phyloP scores from a whole-genome alignment of 1,140 invertebrate species.

The Drosophila nigromelanica region DNA sequence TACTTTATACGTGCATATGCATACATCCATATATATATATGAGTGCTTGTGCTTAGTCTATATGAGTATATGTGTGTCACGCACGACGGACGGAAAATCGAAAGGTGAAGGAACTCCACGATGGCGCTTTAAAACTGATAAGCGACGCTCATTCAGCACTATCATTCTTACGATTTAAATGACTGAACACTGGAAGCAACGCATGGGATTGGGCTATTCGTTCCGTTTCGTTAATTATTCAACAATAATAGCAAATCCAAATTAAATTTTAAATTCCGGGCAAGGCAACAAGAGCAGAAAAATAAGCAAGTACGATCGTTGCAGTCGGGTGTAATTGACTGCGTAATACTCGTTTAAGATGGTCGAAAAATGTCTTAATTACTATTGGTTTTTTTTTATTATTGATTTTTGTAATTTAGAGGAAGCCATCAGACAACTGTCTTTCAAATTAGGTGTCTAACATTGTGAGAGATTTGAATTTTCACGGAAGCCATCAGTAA shows the following conservation, averaged over 20 bases:
- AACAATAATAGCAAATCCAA: conserved; percentile 34
- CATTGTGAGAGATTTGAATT: too few species aligned
- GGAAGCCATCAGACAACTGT: too few species aligned
- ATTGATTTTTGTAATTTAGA: too few species aligned
- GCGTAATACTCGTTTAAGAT: too few species aligned
- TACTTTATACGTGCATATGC: conserved; percentile 6
- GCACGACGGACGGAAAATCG: conserved; percentile 15
- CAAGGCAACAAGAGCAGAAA: conserved; percentile 10
- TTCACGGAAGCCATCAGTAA: too few species aligned
- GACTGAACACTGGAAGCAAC: conserved; percentile 9
- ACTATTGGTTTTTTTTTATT: too few species aligned
- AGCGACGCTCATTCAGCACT: conserved; percentile 19
- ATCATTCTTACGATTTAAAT: conserved; percentile 32
- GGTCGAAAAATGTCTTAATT: too few species aligned
- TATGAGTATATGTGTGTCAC: conserved; percentile 47
- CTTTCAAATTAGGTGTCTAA: too few species aligned
- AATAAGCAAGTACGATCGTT: too few species aligned
- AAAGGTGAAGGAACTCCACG: conserved; percentile 46
- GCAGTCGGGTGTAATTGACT: too few species aligned
- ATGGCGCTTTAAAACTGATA: conserved; percentile 34
- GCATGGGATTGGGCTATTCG: conserved; percentile 21
- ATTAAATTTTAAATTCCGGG: conserved; percentile 30
- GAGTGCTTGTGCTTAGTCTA: conserved; percentile 1
- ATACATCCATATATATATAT: neutral
- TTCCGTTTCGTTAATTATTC: conserved; percentile 53